phyloP scores from a whole-genome alignment of 2,113 vertebrate species.

The Neoarius graeffei region DNA sequence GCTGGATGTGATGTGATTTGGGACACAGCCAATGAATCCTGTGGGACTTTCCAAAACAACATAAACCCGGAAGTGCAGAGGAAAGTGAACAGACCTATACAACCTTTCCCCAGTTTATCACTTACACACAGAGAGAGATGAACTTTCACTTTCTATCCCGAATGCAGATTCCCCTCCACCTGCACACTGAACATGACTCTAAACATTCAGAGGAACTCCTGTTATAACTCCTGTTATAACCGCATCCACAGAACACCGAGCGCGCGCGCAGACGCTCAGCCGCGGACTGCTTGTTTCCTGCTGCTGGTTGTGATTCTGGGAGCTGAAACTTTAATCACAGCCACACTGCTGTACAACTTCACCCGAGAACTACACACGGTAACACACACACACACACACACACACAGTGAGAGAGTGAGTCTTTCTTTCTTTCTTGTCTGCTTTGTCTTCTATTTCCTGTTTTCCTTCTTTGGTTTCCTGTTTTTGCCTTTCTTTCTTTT shows the following conservation, averaged over 20 bases:
- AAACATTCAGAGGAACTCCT: constrained; percentile 19
- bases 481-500: neutral
- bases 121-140: neutral
- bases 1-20: neutral
- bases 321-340: constrained; percentile 49
- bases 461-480: neutral
- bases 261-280: neutral
- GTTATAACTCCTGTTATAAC: constrained; percentile 34
- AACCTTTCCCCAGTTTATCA: neutral
- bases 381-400: constrained; percentile 16
- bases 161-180: constrained; percentile 1
- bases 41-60: constrained; percentile 13
- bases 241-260: constrained; percentile 27
- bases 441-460: no score
- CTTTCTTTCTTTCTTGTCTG: neutral
- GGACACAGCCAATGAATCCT: neutral
- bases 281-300: constrained; percentile 34
- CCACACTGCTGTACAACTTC: constrained; percentile 43
- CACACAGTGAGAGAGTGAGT: neutral
- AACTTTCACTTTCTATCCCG: constrained; percentile 40
- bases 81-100: constrained; percentile 10
- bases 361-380: constrained; percentile 48
- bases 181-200: constrained; percentile 40
- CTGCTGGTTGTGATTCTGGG: constrained; percentile 48
- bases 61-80: constrained; percentile 22